Percentiles rank a stretch among this genome's conserved stretches.
phyloP scores from a whole-genome alignment of 2,113 vertebrate species.

The Sander vitreus region DNA sequence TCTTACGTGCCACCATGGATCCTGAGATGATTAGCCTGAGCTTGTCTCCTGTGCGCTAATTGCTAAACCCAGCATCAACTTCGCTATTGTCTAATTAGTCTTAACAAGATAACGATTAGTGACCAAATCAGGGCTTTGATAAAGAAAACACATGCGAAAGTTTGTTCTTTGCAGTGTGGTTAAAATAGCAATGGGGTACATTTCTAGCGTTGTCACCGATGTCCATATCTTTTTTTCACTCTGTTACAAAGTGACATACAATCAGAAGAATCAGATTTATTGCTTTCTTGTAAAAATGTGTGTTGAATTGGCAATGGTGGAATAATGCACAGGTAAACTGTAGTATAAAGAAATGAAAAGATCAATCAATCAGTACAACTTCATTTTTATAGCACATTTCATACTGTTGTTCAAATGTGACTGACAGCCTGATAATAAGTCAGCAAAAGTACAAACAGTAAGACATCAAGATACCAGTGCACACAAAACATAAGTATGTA shows the following conservation, averaged over 20 bases:
- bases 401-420: not conserved
- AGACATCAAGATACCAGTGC: not conserved
- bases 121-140: constrained; percentile 42
- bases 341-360: not conserved
- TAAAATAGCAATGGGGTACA: not conserved
- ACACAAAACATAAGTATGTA: not conserved
- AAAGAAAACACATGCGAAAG: not conserved
- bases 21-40: constrained; percentile 91
- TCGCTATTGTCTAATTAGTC: constrained; percentile 91
- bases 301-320: not conserved
- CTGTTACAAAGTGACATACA: not conserved
- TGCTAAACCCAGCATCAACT: constrained; percentile 91
- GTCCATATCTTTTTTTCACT: not conserved
- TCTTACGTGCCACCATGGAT: constrained; percentile 89
- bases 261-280: not conserved
- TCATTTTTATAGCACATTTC: not conserved
- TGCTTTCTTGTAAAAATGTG: not conserved
- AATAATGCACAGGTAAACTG: not conserved
- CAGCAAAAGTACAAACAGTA: not conserved
- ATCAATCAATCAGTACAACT: not conserved
- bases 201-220: not conserved
- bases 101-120: constrained; percentile 88
- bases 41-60: constrained; percentile 92
- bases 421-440: not conserved
- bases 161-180: not conserved